Conservation (phyloP, 2,113 vertebrate species). For the Pygoscelis adeliae region DNA sequence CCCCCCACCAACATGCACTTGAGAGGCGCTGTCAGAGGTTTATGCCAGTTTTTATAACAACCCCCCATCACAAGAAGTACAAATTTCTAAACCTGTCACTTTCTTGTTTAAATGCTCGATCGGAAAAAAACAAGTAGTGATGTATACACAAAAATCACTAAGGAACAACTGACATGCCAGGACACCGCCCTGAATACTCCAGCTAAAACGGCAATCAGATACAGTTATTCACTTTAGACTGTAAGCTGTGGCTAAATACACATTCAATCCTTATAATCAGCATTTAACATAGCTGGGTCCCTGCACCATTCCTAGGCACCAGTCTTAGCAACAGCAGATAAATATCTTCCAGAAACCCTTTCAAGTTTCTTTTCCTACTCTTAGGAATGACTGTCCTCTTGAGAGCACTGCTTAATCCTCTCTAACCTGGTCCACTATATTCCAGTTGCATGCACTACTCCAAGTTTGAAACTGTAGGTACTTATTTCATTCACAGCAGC, state of each 20-base stretch:
- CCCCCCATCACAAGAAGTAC: neutral
- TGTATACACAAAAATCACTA: neutral
- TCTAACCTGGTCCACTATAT: neutral
- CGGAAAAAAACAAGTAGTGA: neutral
- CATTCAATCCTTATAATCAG: neutral
- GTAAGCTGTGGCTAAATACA: neutral
- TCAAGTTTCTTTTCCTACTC: neutral
- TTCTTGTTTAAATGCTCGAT: neutral
- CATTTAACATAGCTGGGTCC: neutral
- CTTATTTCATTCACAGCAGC: neutral
- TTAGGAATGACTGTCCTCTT: neutral
- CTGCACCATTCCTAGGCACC: neutral
- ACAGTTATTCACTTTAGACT: neutral
- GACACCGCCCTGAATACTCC: neutral
- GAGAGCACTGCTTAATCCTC: neutral
- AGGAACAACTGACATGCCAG: neutral
- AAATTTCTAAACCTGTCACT: neutral
- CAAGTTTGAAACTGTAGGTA: neutral
- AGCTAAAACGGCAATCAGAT: neutral
- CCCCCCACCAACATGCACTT: fast-evolving
- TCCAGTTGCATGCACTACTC: neutral
- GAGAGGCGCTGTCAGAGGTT: neutral
- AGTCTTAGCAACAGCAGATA: neutral
- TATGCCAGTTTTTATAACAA: neutral
- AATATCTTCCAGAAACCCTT: neutral